A percentile compares a stretch with the other conserved stretches of the same genome.
These are phyloP conservation scores for Beris chalybata DNA, from an alignment of 2,888 invertebrate genomes.

Conservation along the genomic window DNA sequence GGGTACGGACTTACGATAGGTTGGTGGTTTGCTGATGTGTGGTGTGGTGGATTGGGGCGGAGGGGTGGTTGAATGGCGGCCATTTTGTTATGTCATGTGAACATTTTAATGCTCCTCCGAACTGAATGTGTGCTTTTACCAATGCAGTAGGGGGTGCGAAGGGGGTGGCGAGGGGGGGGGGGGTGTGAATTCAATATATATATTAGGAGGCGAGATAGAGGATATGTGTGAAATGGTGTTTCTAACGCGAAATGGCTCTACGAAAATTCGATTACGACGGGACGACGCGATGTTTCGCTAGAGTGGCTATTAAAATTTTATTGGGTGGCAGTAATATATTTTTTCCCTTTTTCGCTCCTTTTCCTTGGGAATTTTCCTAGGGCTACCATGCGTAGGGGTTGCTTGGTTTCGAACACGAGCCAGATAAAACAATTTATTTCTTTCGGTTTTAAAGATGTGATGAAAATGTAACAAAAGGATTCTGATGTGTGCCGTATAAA, in stretches of 20 bases:
- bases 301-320: conserved; percentile 45
- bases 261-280: conserved; percentile 34
- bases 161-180: not conserved
- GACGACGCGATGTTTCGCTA: conserved; percentile 15
- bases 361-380: no score
- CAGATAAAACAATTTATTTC: no score
- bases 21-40: conserved; percentile 2
- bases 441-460: no score
- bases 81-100: conserved; percentile 43
- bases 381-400: no score
- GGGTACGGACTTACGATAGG: conserved; percentile 4
- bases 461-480: no score
- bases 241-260: conserved; percentile 33
- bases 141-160: not conserved
- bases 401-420: no score
- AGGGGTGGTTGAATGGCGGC: conserved; percentile 42
- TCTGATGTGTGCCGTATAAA: no score
- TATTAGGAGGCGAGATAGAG: not conserved
- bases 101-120: conserved; percentile 38
- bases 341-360: conserved; percentile 9
- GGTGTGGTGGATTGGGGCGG: conserved; percentile 17
- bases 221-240: conserved; percentile 16
- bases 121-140: conserved; percentile 5
- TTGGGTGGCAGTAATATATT: conserved; percentile 44
- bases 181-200: no score